Evolutionary conservation across 2,888 invertebrate genomes (phyloP).

Genomic region (Oxycera nigricornis): DNA sequence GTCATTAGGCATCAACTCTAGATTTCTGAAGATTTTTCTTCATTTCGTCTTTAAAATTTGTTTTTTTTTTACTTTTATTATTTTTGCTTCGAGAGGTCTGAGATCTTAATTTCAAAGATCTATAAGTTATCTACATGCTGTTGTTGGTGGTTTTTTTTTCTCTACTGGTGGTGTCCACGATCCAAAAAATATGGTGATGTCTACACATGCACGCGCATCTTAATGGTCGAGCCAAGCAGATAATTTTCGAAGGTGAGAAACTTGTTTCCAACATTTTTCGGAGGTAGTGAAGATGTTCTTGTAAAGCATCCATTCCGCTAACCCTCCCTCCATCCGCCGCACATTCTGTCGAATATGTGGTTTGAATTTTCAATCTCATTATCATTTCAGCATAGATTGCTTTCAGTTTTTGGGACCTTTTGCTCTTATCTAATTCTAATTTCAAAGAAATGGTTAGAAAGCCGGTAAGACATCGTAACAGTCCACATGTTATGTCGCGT

Average conservation of each 20-base stretch:
- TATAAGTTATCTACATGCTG: background rate
- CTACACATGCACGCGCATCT: constrained; percentile 20
- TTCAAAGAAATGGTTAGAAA: background rate
- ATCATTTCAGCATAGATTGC: constrained; percentile 7
- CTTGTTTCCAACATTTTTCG: constrained; percentile 7
- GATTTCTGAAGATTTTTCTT: constrained; percentile 10
- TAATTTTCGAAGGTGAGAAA: constrained; percentile 3
- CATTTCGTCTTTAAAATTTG: background rate
- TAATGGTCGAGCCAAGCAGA: background rate
- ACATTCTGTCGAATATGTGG: background rate
- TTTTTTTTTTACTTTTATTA: background rate
- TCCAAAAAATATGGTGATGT: background rate
- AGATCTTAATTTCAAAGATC: constrained; percentile 24
- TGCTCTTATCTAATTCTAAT: constrained; percentile 5
- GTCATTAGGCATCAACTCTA: constrained; percentile 24
- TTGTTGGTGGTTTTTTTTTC: background rate
- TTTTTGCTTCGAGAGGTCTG: background rate
- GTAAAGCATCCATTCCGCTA: no score
- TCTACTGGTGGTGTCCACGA: background rate
- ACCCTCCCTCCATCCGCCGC: no score
- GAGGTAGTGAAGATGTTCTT: background rate
- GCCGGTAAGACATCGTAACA: no score
- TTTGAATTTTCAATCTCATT: constrained; percentile 27
- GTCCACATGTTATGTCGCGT: no score
- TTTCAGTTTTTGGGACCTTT: background rate